Evolutionary conservation across 1,140 invertebrate genomes (phyloP).

Genomic region (Neotoxoptera formosana): DNA sequence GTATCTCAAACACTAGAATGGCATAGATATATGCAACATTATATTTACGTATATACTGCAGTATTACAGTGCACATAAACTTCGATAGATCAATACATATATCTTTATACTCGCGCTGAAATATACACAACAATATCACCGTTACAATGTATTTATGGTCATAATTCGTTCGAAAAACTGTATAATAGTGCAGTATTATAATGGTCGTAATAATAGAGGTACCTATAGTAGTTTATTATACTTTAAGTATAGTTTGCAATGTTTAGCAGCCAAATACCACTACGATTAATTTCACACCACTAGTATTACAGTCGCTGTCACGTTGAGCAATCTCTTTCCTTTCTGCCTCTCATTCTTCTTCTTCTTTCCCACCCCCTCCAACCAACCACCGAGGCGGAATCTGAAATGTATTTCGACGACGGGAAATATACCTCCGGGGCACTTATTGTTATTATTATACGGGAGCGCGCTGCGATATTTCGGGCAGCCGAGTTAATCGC

Average conservation of each 20-base stretch:
- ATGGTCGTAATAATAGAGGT: neutral
- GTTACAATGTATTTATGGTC: neutral
- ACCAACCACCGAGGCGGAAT: neutral
- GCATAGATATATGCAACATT: neutral
- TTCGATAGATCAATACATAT: neutral
- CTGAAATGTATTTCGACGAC: conserved; percentile 23
- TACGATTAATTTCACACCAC: conserved; percentile 25
- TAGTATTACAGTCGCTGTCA: neutral
- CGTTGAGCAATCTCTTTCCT: conserved; percentile 36
- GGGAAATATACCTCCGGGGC: conserved; percentile 28
- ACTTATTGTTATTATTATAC: conserved; percentile 54
- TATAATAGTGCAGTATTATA: neutral
- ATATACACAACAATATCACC: neutral
- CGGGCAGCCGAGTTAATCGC: conserved; percentile 45
- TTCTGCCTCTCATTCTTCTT: neutral
- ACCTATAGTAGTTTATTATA: neutral
- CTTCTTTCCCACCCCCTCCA: neutral
- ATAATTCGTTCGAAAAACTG: neutral
- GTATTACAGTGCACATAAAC: neutral
- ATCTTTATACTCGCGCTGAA: neutral
- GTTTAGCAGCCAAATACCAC: neutral
- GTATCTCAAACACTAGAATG: neutral
- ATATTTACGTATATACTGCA: neutral
- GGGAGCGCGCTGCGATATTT: conserved; percentile 10
- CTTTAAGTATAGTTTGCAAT: neutral